Evolutionary conservation across 1,140 invertebrate species (phyloP).

Genomic region (Calosoma granatense): DNA sequence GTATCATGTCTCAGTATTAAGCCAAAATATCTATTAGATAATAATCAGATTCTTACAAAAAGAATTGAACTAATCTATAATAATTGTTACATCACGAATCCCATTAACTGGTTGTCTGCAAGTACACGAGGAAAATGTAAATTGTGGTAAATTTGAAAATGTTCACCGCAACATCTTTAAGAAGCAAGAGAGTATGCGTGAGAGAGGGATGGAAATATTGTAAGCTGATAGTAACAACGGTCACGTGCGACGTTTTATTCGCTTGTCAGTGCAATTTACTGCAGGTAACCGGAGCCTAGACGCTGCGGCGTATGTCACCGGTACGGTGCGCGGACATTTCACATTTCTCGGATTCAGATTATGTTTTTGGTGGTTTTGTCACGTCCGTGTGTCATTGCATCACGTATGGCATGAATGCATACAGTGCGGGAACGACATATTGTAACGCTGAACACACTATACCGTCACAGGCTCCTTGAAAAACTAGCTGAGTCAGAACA

Average conservation of each 20-base stretch:
- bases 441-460: too few species aligned
- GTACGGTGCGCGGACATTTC: neutral
- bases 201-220: neutral
- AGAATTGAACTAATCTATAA: too few species aligned
- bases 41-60: too few species aligned
- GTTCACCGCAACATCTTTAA: too few species aligned
- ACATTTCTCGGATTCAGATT: neutral
- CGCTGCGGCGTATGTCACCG: neutral
- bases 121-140: neutral
- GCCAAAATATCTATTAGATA: too few species aligned
- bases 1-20: too few species aligned
- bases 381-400: constrained; percentile 10
- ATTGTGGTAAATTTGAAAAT: neutral
- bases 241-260: neutral
- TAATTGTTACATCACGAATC: too few species aligned
- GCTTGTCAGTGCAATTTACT: constrained; percentile 3
- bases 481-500: too few species aligned
- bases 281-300: neutral
- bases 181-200: too few species aligned
- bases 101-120: too few species aligned
- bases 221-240: neutral
- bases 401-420: constrained; percentile 4
- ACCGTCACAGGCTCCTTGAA: too few species aligned
- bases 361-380: constrained; percentile 11
- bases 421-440: neutral